Base-by-base conservation (phyloP, 1,140 invertebrate species). In the Venustaconcha ellipsiformis region DNA sequence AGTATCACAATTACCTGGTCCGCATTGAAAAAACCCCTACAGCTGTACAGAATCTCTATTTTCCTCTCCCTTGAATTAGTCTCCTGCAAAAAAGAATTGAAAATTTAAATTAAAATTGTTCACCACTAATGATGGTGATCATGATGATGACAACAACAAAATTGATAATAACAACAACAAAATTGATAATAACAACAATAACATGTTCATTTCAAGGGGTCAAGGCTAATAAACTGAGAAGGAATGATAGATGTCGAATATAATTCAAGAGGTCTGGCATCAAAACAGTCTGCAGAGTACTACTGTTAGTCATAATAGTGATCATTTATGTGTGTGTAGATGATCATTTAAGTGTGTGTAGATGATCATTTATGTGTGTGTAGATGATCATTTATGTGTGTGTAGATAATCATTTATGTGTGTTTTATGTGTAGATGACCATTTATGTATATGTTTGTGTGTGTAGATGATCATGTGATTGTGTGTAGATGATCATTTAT, bases 21-120 rank as follows among this genome's bases (percentile, higher is more conserved):
- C 59, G 87, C 83, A 82, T 76, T 83, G 57, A 87, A 86, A 65
- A 78, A 85, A 60, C 87, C 87, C 60, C 80, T 79, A 14, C 84
- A 88, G 59, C 81, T 80, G 67, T 84, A 87, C 15, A 89, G 67
- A 48, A 87, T 84, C 48, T 88, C 85, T 30, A 88, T 75, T 73
- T 89, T 89, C 55, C 82, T 87, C 37, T 83, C 78, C 62, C 78
- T 71, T 14, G 81, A 84, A 70, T 74, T 82, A 48, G 88, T 87
- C 80, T 89, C 84, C 88, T 89, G 70, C 58, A 81, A 81, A 57
- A 56, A 73, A 74, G 73, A 30, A 67, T 56, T 70, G 67, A 4
- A 65, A 18, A 18, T 14, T 5, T 70, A 11, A 30, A 26, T 20
- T 57, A 5, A 15, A 57, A 30, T 56, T 11, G 62, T 4, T 18